Evolutionary conservation across 2,113 vertebrate species (phyloP), one percentile per base, ranked within the genome.

Genomic region (Saguinus midas): DNA sequence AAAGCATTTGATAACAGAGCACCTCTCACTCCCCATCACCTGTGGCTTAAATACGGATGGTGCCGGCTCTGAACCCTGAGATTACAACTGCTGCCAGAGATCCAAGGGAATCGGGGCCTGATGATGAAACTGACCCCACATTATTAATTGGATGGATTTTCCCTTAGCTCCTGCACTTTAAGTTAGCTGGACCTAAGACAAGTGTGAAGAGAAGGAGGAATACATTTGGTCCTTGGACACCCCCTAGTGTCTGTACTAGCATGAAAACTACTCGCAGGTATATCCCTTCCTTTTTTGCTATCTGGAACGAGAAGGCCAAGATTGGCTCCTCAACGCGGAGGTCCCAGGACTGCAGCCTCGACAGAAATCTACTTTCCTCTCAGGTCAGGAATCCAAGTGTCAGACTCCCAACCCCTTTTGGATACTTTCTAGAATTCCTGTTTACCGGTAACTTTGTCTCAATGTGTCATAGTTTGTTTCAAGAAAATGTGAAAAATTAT

Each of bases 181-280:
- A 91, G 95, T 97, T 87, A 91, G 93, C 92, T 68, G 96, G 95
- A 95, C 97, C 87, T 96, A 27, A 98, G 81, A 81, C 45, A 18
- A 61, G 82, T 10, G 92, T 88, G 87, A 96, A 96, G 90, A 35
- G 52, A 98, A 97, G 76, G 48, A 91, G 90, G 61, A 76, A 83
- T 40, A 98, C 98, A 96, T 94, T 97, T 96, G 95, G 98, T 98
- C 95, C 97, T 98, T 98, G 98, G 95, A 97, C 97, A 96, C 98
- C 98, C 98, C 97, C 98, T 98, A 98, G 98, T 97, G 98, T 98
- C 97, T 97, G 35, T 86, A 85, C 83, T 90, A 95, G 96, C 76
- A 76, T 12, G 95, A 88, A 90, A 83, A 83, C 66, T 6, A 76
- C 87, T 84, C 12, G 6, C 96, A 97, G 94, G 78, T 92, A 92